Evolutionary conservation across 2,113 vertebrate species (phyloP).

Genomic region (Limnothrissa miodon): DNA sequence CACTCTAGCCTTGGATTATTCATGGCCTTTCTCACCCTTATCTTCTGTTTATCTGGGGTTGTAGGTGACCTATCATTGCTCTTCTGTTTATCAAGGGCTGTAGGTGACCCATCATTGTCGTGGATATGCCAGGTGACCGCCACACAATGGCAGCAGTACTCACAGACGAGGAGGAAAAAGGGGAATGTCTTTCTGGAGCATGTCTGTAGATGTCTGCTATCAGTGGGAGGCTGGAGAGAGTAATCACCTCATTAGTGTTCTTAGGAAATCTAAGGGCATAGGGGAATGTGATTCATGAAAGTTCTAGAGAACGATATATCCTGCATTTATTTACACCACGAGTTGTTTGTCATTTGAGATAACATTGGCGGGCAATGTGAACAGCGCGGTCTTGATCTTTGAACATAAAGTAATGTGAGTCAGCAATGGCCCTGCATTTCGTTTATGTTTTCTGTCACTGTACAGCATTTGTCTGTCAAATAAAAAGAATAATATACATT

Average conservation of each 20-base stretch:
- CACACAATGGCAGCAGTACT: not conserved
- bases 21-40: not conserved
- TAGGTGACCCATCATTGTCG: not conserved
- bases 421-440: not conserved
- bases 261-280: not conserved
- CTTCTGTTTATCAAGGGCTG: not conserved
- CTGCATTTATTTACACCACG: not conserved
- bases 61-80: not conserved
- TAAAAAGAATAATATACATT: not conserved
- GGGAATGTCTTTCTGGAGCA: not conserved
- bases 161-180: not conserved
- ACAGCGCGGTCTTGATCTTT: not conserved
- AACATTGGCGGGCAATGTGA: not conserved
- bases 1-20: not conserved
- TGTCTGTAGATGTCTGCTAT: not conserved
- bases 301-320: not conserved
- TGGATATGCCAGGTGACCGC: not conserved
- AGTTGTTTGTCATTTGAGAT: not conserved
- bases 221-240: not conserved
- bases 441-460: not conserved
- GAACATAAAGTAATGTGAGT: not conserved
- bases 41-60: not conserved
- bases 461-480: not conserved
- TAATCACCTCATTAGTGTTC: not conserved
- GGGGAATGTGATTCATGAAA: not conserved